phyloP scores from a whole-genome alignment of 2,888 invertebrate species.

The Cataglyphis cursor region DNA sequence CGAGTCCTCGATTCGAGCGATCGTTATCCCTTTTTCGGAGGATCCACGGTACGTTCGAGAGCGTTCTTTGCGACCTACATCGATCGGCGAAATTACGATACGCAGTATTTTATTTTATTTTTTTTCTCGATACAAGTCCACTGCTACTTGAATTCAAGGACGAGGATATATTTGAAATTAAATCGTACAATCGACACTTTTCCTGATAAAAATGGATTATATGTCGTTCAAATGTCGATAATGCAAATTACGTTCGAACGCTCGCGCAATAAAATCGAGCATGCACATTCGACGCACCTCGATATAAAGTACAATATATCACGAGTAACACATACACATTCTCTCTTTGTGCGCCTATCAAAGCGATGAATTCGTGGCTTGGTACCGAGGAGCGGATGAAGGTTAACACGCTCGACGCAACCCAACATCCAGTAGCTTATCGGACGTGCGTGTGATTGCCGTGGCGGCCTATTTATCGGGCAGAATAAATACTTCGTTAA shows the following conservation, averaged over 20 bases:
- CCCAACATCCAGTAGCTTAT: conserved; percentile 35
- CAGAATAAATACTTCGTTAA: conserved; percentile 48
- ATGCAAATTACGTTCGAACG: not conserved
- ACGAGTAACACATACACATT: not conserved
- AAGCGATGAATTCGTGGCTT: conserved; percentile 14
- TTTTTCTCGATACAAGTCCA: not conserved
- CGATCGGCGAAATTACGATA: not conserved
- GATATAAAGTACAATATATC: conserved; percentile 3
- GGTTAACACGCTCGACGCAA: conserved; percentile 22
- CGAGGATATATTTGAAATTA: not conserved
- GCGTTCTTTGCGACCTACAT: conserved; percentile 32
- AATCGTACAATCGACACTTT: not conserved
- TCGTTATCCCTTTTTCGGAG: conserved; percentile 41
- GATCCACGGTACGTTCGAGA: not conserved
- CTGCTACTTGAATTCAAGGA: too few relatives aligned
- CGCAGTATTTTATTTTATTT: not conserved
- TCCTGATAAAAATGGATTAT: not conserved
- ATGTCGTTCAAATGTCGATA: not conserved
- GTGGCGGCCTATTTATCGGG: conserved; percentile 34
- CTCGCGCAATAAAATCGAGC: not conserved
- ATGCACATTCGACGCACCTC: not conserved
- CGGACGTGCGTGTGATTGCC: not conserved
- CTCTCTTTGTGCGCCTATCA: not conserved
- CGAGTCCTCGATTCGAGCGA: conserved; percentile 19
- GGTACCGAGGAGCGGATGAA: conserved; percentile 35